Conservation (phyloP, 2,888 invertebrate genomes). For the Pardosa pseudoannulata region DNA sequence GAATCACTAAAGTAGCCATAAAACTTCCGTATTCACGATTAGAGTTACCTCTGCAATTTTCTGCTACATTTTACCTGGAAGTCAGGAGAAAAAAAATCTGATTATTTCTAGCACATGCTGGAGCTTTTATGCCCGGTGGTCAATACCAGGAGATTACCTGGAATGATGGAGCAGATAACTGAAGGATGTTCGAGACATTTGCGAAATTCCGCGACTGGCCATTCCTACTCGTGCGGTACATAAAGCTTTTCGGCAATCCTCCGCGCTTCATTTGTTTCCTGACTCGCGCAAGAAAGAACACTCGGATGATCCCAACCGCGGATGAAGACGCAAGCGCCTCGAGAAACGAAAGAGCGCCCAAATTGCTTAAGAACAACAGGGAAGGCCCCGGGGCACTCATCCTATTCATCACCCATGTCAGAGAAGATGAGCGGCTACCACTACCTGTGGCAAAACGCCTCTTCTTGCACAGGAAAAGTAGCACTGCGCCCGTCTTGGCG, state of each 20-base stretch:
- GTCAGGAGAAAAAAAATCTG: too few relatives aligned
- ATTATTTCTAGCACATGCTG: too few relatives aligned
- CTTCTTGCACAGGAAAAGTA: background rate
- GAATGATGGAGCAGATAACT: too few relatives aligned
- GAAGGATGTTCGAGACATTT: too few relatives aligned
- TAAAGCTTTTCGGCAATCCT: background rate
- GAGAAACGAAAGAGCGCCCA: background rate
- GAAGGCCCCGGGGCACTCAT: conserved; percentile 46
- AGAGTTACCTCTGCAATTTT: too few relatives aligned
- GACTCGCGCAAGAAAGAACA: background rate
- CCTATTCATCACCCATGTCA: conserved; percentile 65
- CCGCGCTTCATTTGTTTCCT: background rate
- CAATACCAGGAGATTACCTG: too few relatives aligned
- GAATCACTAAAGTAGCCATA: too few relatives aligned
- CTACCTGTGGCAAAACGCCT: conserved; percentile 49
- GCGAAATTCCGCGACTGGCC: conserved; percentile 5
- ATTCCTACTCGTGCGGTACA: background rate
- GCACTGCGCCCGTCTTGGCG: conserved; percentile 55
- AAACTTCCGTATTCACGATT: too few relatives aligned
- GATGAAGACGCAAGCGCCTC: too few relatives aligned
- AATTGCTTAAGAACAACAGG: conserved; percentile 15
- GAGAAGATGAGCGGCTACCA: conserved; percentile 50
- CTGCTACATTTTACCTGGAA: too few relatives aligned
- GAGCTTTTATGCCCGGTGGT: too few relatives aligned
- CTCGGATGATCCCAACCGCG: background rate